phyloP scores from a whole-genome alignment of 2,888 invertebrate genomes.

The Apodemia duryi region DNA sequence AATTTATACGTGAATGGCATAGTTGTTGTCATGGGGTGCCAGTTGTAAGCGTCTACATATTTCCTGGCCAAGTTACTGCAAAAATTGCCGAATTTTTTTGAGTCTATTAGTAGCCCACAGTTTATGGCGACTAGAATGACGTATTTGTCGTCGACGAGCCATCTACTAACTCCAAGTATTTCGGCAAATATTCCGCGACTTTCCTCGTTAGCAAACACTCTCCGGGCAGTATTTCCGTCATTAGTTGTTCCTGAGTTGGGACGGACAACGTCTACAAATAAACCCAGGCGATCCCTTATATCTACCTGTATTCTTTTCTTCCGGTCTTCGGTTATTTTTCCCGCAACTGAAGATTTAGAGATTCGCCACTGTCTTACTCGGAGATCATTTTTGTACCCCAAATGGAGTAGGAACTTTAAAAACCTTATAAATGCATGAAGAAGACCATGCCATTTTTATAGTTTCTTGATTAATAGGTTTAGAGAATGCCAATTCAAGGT shows the following conservation, averaged over 20 bases:
- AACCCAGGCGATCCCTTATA: constrained; percentile 9
- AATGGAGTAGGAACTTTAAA: neutral
- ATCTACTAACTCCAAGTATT: too few species aligned
- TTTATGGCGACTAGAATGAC: too few species aligned
- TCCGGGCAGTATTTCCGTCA: too few species aligned
- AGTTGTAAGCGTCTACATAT: neutral
- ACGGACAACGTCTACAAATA: constrained; percentile 14
- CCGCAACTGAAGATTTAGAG: neutral
- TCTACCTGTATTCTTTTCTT: constrained; percentile 2
- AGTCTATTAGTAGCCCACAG: too few species aligned
- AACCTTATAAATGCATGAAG: neutral
- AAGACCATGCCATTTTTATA: constrained; percentile 8
- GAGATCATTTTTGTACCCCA: neutral
- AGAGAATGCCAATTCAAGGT: constrained; percentile 2
- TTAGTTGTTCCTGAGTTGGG: neutral
- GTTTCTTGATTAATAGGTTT: constrained; percentile 5
- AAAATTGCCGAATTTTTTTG: neutral
- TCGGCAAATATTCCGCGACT: too few species aligned
- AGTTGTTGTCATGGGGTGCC: neutral
- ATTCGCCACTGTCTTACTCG: neutral
- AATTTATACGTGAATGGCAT: neutral
- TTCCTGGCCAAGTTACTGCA: neutral
- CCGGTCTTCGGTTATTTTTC: neutral
- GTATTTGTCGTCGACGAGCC: too few species aligned
- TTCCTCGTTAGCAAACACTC: too few species aligned